Evolutionary conservation across 2,888 invertebrate species (phyloP), one percentile per base, ranked within the genome.

Genomic region (Nycteola revayana): DNA sequence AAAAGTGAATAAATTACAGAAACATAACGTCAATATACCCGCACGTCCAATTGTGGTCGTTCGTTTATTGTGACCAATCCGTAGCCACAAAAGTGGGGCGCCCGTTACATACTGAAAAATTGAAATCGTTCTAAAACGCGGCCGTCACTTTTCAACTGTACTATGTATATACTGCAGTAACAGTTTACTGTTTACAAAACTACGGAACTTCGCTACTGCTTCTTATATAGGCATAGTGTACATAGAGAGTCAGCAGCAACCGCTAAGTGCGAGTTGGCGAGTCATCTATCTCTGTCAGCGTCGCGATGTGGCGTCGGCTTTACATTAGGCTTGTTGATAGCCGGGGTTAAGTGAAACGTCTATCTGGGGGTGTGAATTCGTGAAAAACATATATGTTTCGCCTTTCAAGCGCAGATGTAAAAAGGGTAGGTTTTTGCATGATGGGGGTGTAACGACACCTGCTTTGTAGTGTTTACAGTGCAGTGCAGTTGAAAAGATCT

Each of bases 241-340:
- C 10, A 36, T 39, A 36, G 21, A 26, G 33, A 54, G 50, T 47
- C 44, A 53, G 36, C 36, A 45, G 37, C 50, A 50, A 40, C 44
- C 50, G 27, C 37, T 58, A 51, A 58, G 59, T 49, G 55, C 49
- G 51, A 54, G 59, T 44, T 49, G 36, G 43, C 36, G 42, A 49
- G 68, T 70, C 67, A 75, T 79, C 73, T 72, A 66, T 79, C 79
- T 75, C 68, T 71, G 79, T 79, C 79, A 66, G 28, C 42, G 49
- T 42, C 37, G 48, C 60, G 57, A 63, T 63, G 66, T 64, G 70
- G 61, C 70, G 63, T 60, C 54, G 52, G 71, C 72, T 68, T 73
- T 71, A 65, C 75, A 68, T 70, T 67, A 58, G 67, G 66, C 67
- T 65, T 59, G 57, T 62, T 68, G 75, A 75, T 74, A 70, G 66